These are phyloP conservation scores for Drosophila prolongata DNA, from an alignment of 2,888 invertebrate species.

Conservation along the genomic window DNA sequence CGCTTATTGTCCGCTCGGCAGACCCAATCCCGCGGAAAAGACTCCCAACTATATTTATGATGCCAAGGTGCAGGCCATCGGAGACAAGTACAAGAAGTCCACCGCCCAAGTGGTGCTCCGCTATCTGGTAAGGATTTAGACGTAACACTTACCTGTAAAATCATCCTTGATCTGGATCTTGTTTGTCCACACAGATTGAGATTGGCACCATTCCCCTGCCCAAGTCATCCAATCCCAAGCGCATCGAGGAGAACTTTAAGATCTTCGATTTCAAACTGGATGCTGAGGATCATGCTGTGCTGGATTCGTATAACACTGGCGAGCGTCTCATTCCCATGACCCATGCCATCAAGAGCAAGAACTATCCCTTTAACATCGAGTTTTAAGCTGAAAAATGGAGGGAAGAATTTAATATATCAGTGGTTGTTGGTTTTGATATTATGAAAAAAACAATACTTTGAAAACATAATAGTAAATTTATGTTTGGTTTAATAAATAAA, in stretches of 20 bases:
- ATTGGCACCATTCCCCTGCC: conserved; percentile 86
- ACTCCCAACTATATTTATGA: conserved; percentile 86
- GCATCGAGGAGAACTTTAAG: conserved; percentile 86
- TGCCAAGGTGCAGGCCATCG: conserved; percentile 86
- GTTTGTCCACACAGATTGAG: conserved; percentile 82
- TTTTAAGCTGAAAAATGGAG: conserved; percentile 45
- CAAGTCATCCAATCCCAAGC: conserved; percentile 86
- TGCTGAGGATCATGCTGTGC: conserved; percentile 85
- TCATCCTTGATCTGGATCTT: background rate
- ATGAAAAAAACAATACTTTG: too few species aligned
- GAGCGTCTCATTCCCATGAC: conserved; percentile 82
- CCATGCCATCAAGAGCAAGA: conserved; percentile 77
- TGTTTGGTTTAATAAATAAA: background rate
- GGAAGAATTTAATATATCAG: too few species aligned
- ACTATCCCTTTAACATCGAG: conserved; percentile 82
- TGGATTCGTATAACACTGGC: conserved; percentile 85
- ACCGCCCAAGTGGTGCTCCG: conserved; percentile 89
- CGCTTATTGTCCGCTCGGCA: conserved; percentile 92
- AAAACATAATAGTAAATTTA: too few species aligned
- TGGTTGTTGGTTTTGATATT: background rate
- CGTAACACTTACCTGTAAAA: background rate
- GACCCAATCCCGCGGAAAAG: conserved; percentile 90
- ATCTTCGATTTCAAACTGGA: conserved; percentile 87
- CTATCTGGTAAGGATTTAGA: conserved; percentile 78
- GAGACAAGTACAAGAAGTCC: conserved; percentile 88